A percentile compares a stretch with the other conserved stretches of the same genome.
Conservation (phyloP, 1,140 invertebrate genomes). For the Myzus persicae region DNA sequence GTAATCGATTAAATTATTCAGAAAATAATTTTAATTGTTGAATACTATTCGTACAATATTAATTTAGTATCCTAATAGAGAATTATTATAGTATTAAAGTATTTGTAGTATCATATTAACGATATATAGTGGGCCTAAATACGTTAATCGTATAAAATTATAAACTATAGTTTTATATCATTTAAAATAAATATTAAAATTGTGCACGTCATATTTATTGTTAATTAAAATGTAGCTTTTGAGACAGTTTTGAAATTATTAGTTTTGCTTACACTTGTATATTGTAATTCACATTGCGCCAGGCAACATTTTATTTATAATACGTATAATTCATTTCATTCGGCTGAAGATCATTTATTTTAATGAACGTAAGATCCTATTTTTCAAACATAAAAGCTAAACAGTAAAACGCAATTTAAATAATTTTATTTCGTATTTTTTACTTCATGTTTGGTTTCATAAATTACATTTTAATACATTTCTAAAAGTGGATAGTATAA, state of each 20-base stretch:
- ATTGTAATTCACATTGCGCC: not conserved
- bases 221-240: not conserved
- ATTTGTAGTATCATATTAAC: too few relatives aligned
- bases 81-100: too few relatives aligned
- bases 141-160: not conserved
- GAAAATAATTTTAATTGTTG: not conserved
- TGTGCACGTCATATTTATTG: not conserved
- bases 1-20: too few relatives aligned
- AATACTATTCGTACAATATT: not conserved
- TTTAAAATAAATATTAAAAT: not conserved
- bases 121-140: too few relatives aligned
- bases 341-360: slow-evolving; percentile 7
- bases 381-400: not conserved
- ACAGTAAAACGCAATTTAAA: not conserved
- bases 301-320: not conserved
- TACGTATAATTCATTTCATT: slow-evolving; percentile 10
- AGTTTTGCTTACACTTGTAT: not conserved
- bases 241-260: not conserved
- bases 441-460: not conserved
- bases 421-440: slow-evolving; percentile 6
- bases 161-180: too few relatives aligned
- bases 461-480: slow-evolving; percentile 16
- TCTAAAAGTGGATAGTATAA: not conserved
- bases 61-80: too few relatives aligned
- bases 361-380: not conserved